These are phyloP conservation scores for Enteromius fasciolatus DNA, from an alignment of 2,797 vertebrate species.

Conservation along the genomic window DNA sequence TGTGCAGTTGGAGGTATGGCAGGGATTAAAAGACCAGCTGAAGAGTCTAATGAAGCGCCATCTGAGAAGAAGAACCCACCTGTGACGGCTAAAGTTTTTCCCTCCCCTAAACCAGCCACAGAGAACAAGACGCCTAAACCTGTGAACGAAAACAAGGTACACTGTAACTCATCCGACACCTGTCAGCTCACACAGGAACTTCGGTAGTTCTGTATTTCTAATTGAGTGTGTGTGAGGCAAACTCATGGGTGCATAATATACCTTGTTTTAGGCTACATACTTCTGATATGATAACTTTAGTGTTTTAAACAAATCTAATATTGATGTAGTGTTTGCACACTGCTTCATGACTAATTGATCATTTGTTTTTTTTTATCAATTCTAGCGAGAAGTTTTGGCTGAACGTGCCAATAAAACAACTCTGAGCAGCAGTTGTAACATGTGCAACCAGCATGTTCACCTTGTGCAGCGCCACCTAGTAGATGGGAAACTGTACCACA, in stretches of 20 bases:
- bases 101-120: conserved; percentile 63
- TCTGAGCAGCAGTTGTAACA: conserved; percentile 80
- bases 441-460: conserved; percentile 88
- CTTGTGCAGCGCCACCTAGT: conserved; percentile 93
- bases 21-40: conserved; percentile 86
- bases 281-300: not conserved
- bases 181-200: not conserved
- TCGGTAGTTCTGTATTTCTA: not conserved
- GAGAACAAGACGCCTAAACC: conserved; percentile 62
- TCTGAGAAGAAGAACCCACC: conserved; percentile 83
- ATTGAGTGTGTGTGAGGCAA: not conserved
- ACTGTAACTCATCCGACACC: not conserved
- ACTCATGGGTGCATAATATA: not conserved
- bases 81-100: conserved; percentile 68
- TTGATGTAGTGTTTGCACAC: not conserved
- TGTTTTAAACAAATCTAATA: not conserved
- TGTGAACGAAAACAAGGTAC: conserved; percentile 27
- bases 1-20: conserved; percentile 87
- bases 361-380: not conserved
- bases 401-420: conserved; percentile 67
- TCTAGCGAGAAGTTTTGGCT: conserved; percentile 68
- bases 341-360: not conserved
- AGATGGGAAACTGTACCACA: conserved; percentile 93
- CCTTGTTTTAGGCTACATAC: not conserved
- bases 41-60: conserved; percentile 71